Base-by-base conservation (phyloP, 1,140 invertebrate species). In the Brachionus manjavacas region DNA sequence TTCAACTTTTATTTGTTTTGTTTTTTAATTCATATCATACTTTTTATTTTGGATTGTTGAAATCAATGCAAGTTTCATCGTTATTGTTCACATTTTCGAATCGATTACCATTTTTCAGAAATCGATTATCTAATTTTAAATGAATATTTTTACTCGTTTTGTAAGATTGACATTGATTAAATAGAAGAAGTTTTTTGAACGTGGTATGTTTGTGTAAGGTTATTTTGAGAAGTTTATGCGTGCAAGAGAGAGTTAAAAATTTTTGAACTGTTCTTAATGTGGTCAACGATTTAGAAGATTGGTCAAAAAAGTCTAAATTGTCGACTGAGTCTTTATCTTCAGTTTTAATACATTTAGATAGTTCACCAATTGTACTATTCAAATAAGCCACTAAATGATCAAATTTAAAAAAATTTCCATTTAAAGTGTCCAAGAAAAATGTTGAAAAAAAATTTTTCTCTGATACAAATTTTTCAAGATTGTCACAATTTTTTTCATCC, bases 321-420 rank as follows among this genome's bases (percentile, higher is more conserved):
- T 16, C 4, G 8, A 41, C 4, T 16, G 9, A 16, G 12, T 20
- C 12, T 72, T 41, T 6, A 43, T 9, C 28, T 4, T 72, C 16
- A 20, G 14, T 72, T n/a, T 41, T 41, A 6, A 72, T 9, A 1
- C 9, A 39, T 72, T 41, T 20, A 25, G 16, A 12, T 74, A 76
- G 41, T 16, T 35, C 25, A 46, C 23, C 12, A 52, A 46, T 76
- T 23, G 9, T 76, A 20, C 28, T 28, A n/a, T 76, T 12, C 14
- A 76, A 14, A 25, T 35, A 81, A 14, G 79, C 20, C 23, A 41
- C 28, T 68, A 81, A 81, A 68, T 81, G 79, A 20, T 81, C 35
- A 39, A 81, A 20, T 35, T 81, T 81, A 35, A 16, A 81, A 46
- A 81, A 64, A 43, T 81, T 81, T 39, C 79, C 79, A 68, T 68